Base-by-base conservation (phyloP, 2,797 vertebrate species). In the Malacoraja senta region DNA sequence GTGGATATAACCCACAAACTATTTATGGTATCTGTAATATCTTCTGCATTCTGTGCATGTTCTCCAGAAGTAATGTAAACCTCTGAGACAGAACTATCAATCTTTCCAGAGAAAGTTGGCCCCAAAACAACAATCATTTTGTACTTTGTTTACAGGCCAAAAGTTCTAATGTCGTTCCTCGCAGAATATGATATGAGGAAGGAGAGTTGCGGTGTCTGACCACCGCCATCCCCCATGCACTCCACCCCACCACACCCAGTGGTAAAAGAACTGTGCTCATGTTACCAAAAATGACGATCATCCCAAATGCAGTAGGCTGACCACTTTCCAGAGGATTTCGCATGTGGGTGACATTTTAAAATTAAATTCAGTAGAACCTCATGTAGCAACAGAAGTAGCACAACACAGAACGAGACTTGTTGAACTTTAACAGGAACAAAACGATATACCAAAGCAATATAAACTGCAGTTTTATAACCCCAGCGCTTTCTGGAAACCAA, bases 41-140 rank as follows among this genome's bases (percentile, higher is more conserved):
- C 29, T 91, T 80, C 29, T 72, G 71, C 71, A 76, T 72, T 53
- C 12, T 29, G 26, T 2, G 29, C 35, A 53, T 91, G 90, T 38
- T n/a, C 90, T 44, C 3, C 6, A 13, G 71, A 35, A 44, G 71
- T 29, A 24, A 21, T 58, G 44, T 92, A 76, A 92, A 92, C 72
- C 35, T 76, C 68, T 76, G 15, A 92, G 68, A 38, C 90, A 76
- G 71, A 35, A 35, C 38, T 13, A 92, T 92, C 44, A 92, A 72
- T 74, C 44, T 76, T 76, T 92, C 90, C 38, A n/a, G 71, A n/a
- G 90, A 92, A 92, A 53, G 44, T n/a, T 92, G 90, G 90, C 90
- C 76, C 10, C n/a, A 53, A 92, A 74, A 76, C 84, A 76, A 19
- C 38, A 74, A 92, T 92, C 72, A 92, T 32, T 88, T 35, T 92